Evolutionary conservation across 2,113 vertebrate genomes (phyloP).

Genomic region (Periophthalmus modestus): DNA sequence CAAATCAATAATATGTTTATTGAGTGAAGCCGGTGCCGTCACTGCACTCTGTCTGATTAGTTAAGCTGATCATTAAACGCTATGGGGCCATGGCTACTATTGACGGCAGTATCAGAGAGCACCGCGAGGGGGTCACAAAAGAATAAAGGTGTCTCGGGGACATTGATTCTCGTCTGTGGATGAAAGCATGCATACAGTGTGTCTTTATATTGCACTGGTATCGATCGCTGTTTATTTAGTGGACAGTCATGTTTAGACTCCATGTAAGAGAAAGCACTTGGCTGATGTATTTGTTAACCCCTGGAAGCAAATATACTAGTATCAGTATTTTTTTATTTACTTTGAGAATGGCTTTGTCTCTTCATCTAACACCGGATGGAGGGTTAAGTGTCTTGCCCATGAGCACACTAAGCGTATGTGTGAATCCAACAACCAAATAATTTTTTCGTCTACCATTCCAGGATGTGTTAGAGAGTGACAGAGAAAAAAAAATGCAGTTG

Average conservation of each 20-base stretch:
- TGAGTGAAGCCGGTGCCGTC: constrained; percentile 47
- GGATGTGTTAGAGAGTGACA: too few relatives aligned
- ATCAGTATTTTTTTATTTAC: too few relatives aligned
- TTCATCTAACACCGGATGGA: too few relatives aligned
- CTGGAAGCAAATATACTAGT: background rate
- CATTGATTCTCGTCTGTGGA: constrained; percentile 45
- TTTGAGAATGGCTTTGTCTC: too few relatives aligned
- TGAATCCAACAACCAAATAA: too few relatives aligned
- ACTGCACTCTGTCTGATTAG: constrained; percentile 72
- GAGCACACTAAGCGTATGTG: too few relatives aligned
- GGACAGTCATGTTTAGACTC: background rate
- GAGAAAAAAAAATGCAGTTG: too few relatives aligned
- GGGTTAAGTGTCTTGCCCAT: too few relatives aligned
- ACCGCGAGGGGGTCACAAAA: constrained; percentile 49
- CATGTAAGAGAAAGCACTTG: too few relatives aligned
- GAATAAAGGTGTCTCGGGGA: constrained; percentile 30
- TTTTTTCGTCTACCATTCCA: too few relatives aligned
- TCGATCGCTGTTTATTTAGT: background rate
- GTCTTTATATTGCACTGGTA: background rate
- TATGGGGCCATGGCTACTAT: constrained; percentile 52
- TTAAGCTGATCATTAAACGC: constrained; percentile 52
- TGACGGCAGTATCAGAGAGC: constrained; percentile 46
- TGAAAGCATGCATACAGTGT: constrained; percentile 17
- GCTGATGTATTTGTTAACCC: background rate
- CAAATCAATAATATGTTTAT: constrained; percentile 62